phyloP scores from a whole-genome alignment of 1,140 invertebrate genomes.

The Rhizoglyphus robini region DNA sequence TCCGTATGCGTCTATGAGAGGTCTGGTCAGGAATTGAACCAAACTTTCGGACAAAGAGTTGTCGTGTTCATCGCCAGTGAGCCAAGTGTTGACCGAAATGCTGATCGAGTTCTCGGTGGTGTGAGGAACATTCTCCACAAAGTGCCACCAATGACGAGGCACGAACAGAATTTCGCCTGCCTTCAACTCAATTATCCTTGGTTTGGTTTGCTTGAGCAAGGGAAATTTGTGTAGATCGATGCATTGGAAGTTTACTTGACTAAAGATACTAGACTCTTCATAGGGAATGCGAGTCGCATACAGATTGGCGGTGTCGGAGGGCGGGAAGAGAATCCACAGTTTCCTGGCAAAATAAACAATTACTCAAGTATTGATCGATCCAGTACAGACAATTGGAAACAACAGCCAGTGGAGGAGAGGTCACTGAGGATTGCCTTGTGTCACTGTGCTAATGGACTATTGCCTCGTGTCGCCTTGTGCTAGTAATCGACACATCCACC shows the following conservation, averaged over 20 bases:
- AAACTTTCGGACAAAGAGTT: conserved; percentile 15
- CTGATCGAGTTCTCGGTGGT: neutral
- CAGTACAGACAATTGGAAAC: neutral
- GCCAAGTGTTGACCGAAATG: conserved; percentile 20
- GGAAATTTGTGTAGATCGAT: conserved; percentile 33
- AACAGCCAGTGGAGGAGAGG: neutral
- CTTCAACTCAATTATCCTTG: conserved; percentile 37
- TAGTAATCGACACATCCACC: too few relatives aligned
- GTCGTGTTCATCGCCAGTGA: neutral
- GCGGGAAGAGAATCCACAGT: conserved; percentile 81
- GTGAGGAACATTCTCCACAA: conserved; percentile 30
- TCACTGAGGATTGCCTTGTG: neutral
- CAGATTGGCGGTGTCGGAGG: conserved; percentile 47
- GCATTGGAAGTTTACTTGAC: conserved; percentile 56
- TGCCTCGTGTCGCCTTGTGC: too few relatives aligned
- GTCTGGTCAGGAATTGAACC: conserved; percentile 30
- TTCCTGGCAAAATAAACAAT: conserved; percentile 49
- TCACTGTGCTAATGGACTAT: neutral
- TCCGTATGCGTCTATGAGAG: conserved; percentile 6
- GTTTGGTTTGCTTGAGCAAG: conserved; percentile 32
- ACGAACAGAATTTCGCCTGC: conserved; percentile 47
- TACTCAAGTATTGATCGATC: neutral
- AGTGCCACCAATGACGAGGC: conserved; percentile 50
- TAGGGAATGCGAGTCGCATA: conserved; percentile 77
- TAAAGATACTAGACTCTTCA: conserved; percentile 92